Evolutionary conservation across 2,113 vertebrate genomes (phyloP), one percentile per base, ranked within the genome.

Genomic region (Lutjanus erythropterus): DNA sequence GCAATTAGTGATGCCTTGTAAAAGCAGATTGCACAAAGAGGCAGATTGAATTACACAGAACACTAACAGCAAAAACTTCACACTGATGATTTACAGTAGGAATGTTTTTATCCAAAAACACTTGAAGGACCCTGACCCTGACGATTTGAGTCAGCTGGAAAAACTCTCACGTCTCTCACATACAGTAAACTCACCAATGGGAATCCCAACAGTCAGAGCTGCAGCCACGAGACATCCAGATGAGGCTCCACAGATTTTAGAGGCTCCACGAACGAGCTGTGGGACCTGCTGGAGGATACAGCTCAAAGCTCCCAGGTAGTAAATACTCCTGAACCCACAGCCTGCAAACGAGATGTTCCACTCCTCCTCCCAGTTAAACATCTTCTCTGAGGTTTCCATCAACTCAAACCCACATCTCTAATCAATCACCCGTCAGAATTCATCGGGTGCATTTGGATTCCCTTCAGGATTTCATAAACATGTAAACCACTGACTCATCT

Each of bases 341-440:
- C 97, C 97, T 0, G 94, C 90, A 53, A 98, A 96, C 1, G 96
- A 97, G 49, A 98, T 86, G 91, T 93, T 97, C 97, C 96, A 97
- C 89, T 94, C 94, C 37, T 89, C 71, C 62, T 90, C 82, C 14
- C 73, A 61, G 59, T 93, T 74, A 46, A 88, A 85, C 96, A 95
- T 96, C 49, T 58, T 82, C 52, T 23, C 49, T 6, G 35, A 56
- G 1, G 29, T n/a, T 18, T 47, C 77, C 53, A 23, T 49, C 25
- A 29, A 10, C 33, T 84, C 66, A 77, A 9, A 61, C 2, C 18
- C 8, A 29, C 67, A 46, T 61, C 49, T 64, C 21, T n/a, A 11
- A 25, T 9, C 41, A 35, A 1, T 44, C 27, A 42, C 31, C 25
- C 39, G 16, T 11, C 21, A 31, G 12, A 49, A 66, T 37, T 68